These are phyloP conservation scores for Thalassarche chlororhynchos DNA, from an alignment of 2,113 vertebrate genomes.

Conservation along the genomic window DNA sequence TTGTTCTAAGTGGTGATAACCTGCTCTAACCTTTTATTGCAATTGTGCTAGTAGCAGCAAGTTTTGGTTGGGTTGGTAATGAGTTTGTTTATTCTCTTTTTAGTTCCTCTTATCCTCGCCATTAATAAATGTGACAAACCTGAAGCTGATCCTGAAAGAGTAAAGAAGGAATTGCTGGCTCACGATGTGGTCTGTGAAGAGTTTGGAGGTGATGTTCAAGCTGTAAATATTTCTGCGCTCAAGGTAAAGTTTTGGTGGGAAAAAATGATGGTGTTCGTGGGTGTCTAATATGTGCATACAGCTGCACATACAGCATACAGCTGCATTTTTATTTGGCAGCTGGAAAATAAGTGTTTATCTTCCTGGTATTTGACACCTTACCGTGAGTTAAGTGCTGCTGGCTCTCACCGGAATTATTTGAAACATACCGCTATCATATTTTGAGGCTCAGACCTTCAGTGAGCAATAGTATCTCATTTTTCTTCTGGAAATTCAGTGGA, in stretches of 20 bases:
- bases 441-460: background rate
- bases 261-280: background rate
- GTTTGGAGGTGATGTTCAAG: constrained; percentile 92
- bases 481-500: background rate
- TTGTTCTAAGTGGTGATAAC: background rate
- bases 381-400: background rate
- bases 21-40: background rate
- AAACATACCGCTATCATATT: background rate
- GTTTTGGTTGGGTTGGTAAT: background rate
- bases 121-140: constrained; percentile 96
- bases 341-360: background rate
- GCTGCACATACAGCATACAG: background rate
- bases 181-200: constrained; percentile 92
- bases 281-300: background rate
- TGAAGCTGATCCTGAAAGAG: constrained; percentile 85
- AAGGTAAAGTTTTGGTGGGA: constrained; percentile 74
- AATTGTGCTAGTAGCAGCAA: background rate
- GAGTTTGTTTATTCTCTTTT: background rate
- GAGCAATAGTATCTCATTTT: background rate
- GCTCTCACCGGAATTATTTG: background rate
- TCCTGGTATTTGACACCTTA: background rate
- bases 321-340: background rate
- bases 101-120: constrained; percentile 92
- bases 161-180: constrained; percentile 87
- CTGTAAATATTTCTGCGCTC: constrained; percentile 89